A percentile compares a stretch with the other conserved stretches of the same genome.
Conservation (phyloP, 2,888 invertebrate species). For the Perdita meconis region DNA sequence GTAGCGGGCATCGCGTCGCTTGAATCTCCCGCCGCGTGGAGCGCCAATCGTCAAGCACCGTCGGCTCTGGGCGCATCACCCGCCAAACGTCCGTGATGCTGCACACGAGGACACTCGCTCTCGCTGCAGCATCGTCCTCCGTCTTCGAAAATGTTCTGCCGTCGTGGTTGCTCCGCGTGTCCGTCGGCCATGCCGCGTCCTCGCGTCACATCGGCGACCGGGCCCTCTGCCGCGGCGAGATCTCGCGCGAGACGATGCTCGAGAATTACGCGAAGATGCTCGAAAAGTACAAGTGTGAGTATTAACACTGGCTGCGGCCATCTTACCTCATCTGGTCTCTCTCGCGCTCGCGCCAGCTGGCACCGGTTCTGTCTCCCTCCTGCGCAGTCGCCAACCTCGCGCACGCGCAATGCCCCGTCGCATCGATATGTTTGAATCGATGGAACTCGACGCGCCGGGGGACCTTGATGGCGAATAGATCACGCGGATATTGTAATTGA, state of each 20-base stretch:
- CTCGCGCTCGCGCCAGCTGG: background rate
- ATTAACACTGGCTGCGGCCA: slow-evolving; percentile 45
- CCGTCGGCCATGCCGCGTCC: slow-evolving; percentile 19
- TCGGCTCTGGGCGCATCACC: slow-evolving; percentile 32
- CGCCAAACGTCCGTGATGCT: slow-evolving; percentile 74
- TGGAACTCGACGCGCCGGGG: slow-evolving; percentile 29
- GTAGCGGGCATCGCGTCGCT: slow-evolving; percentile 15
- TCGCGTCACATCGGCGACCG: slow-evolving; percentile 56
- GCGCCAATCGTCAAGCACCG: slow-evolving; percentile 59
- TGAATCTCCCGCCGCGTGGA: slow-evolving; percentile 58
- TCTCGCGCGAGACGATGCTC: slow-evolving; percentile 75
- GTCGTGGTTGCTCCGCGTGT: slow-evolving; percentile 28
- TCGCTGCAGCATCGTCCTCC: slow-evolving; percentile 51
- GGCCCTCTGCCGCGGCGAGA: slow-evolving; percentile 42
- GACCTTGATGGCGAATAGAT: slow-evolving; percentile 60
- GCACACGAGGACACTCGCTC: slow-evolving; percentile 70
- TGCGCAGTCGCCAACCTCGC: slow-evolving; percentile 29
- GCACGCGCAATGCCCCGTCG: slow-evolving; percentile 11
- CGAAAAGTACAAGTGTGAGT: slow-evolving; percentile 82
- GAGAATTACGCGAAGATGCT: slow-evolving; percentile 77
- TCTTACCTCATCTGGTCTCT: slow-evolving; percentile 30
- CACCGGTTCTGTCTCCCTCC: background rate
- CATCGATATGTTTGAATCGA: slow-evolving; percentile 55
- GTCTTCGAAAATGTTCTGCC: slow-evolving; percentile 46
- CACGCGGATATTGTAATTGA: slow-evolving; percentile 53